Evolutionary conservation across 2,888 invertebrate species (phyloP), one percentile per base, ranked within the genome.

Genomic region (Pollenia labialis): DNA sequence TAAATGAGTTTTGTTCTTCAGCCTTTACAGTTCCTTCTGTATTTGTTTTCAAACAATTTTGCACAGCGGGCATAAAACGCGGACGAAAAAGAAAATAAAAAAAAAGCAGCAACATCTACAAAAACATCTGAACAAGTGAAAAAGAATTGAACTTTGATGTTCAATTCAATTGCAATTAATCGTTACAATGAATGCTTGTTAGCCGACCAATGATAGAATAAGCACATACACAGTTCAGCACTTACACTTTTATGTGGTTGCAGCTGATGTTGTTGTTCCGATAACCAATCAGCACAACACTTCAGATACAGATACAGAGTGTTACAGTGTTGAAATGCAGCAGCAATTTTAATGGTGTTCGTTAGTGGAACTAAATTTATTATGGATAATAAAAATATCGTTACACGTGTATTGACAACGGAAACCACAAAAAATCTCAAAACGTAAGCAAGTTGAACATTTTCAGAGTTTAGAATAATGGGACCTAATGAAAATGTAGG

Each of bases 81-180:
- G 8, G 14, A n/a, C 8, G 32, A 52, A 44, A 32, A 14, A 54
- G 3, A 4, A 40, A 2, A 40, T 40, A n/a, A 79, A 50, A 6
- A 52, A 52, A 42, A 16, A 11, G n/a, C 11, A 52, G 1, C 0
- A 50, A 32, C 32, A 32, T 32, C 12, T 4, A 6, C 48, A 23
- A 79, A 77, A 69, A 40, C 6, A 42, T 52, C 50, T 66, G 64
- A 46, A n/a, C 69, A 71, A 60, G 11, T 69, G n/a, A 4, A 60
- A 32, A 58, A 56, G 18, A 85, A 77, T 85, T 81, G 72, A 85
- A 77, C 74, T 85, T 58, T 85, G 72, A 60, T 66, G 81, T 66
- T 68, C 32, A 74, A 66, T 60, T 50, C 68, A 81, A 60, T 60
- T 77, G 72, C 85, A 44, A 79, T 85, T 85, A 79, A 79, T 72